These are phyloP conservation scores for Teleopsis dalmanni DNA, from an alignment of 1,140 invertebrate genomes.

Conservation along the genomic window DNA sequence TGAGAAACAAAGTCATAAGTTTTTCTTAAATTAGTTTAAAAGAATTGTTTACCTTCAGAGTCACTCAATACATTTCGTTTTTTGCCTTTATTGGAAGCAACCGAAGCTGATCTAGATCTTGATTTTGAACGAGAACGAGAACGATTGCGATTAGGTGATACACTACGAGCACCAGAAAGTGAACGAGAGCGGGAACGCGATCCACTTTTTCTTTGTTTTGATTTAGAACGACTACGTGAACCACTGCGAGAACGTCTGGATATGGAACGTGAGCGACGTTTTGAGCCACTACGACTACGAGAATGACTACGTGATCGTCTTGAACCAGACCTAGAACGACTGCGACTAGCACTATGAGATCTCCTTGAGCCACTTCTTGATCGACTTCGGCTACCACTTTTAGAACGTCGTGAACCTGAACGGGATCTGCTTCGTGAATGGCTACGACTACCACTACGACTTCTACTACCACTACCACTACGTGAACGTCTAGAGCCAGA, in stretches of 20 bases:
- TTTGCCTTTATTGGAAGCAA: slow-evolving; percentile 18
- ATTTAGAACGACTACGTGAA: slow-evolving; percentile 26
- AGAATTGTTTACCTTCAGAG: slow-evolving; percentile 45
- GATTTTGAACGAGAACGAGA: slow-evolving; percentile 40
- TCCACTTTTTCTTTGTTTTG: too few relatives aligned
- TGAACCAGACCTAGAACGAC: slow-evolving; percentile 34
- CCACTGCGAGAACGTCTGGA: slow-evolving; percentile 39
- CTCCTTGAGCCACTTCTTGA: slow-evolving; percentile 27
- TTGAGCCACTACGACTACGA: slow-evolving; percentile 41
- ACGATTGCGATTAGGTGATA: slow-evolving; percentile 13
- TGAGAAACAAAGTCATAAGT: not conserved
- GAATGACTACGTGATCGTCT: slow-evolving; percentile 39
- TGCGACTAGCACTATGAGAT: slow-evolving; percentile 41
- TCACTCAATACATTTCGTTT: slow-evolving; percentile 50
- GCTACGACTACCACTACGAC: slow-evolving; percentile 35
- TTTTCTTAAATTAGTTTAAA: not conserved
- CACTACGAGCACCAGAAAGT: slow-evolving; percentile 35
- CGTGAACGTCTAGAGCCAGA: slow-evolving; percentile 35
- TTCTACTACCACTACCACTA: slow-evolving; percentile 33
- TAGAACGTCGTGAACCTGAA: slow-evolving; percentile 38
- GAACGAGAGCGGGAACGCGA: slow-evolving; percentile 43
- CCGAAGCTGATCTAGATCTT: slow-evolving; percentile 22
- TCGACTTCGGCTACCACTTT: slow-evolving; percentile 35
- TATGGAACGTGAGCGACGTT: slow-evolving; percentile 38
- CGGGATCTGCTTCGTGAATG: slow-evolving; percentile 36